Conservation (phyloP, 1,140 invertebrate genomes). For the Anoplophora glabripennis region DNA sequence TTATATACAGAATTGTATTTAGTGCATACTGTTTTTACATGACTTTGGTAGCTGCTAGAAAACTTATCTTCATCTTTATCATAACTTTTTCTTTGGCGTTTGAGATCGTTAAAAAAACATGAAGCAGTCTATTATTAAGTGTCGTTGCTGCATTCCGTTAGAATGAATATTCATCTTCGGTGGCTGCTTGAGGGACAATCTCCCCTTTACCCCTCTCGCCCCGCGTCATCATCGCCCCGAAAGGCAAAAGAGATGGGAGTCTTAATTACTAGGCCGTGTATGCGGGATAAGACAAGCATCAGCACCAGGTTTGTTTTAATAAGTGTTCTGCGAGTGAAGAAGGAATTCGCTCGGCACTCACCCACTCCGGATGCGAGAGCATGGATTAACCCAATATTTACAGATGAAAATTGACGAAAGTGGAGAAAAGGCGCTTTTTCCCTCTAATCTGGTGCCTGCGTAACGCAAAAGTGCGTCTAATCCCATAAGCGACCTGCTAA, state of each 20-base stretch:
- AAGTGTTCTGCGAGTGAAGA: constrained; percentile 29
- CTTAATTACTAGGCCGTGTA: constrained; percentile 36
- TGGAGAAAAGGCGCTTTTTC: constrained; percentile 18
- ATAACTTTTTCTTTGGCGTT: too few species aligned
- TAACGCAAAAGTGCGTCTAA: too few species aligned
- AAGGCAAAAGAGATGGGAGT: constrained; percentile 23
- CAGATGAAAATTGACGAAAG: constrained; percentile 41
- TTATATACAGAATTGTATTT: neutral
- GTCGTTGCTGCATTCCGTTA: neutral
- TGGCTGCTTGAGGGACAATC: too few species aligned
- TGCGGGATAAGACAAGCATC: constrained; percentile 38
- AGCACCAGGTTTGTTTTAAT: constrained; percentile 41
- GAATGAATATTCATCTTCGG: too few species aligned
- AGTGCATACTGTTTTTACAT: too few species aligned
- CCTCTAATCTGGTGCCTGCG: constrained; percentile 2
- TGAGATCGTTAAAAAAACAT: too few species aligned
- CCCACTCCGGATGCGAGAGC: constrained; percentile 24
- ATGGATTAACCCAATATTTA: too few species aligned
- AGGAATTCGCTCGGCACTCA: constrained; percentile 42
- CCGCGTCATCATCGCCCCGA: too few species aligned
- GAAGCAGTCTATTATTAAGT: too few species aligned
- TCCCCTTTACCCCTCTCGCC: neutral
- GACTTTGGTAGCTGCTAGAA: too few species aligned
- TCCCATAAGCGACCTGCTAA: too few species aligned
- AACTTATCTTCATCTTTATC: too few species aligned